phyloP scores from a whole-genome alignment of 1,140 invertebrate genomes.

The Riptortus pedestris region DNA sequence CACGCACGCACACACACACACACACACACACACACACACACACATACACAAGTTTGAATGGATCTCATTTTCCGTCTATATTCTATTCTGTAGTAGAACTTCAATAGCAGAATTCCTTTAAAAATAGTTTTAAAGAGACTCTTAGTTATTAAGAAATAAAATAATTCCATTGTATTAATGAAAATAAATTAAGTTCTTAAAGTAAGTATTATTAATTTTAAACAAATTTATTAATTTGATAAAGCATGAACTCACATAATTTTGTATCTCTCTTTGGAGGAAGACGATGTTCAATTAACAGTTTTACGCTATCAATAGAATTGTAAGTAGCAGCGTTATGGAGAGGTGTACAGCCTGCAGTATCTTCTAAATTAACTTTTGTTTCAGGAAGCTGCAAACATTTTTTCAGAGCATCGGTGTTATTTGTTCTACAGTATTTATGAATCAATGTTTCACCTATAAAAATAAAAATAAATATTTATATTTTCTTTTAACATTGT shows the following conservation, averaged over 20 bases:
- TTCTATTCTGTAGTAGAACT: too few relatives aligned
- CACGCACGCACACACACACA: too few relatives aligned
- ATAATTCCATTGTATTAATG: too few relatives aligned
- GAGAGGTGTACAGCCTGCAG: slow-evolving; percentile 2
- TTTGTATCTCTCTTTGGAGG: neutral
- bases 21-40: too few relatives aligned
- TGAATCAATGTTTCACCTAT: neutral
- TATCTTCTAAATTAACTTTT: neutral
- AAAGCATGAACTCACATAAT: neutral
- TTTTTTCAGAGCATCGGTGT: neutral
- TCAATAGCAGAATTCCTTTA: too few relatives aligned
- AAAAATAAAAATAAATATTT: neutral
- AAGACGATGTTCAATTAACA: neutral
- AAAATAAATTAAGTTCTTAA: too few relatives aligned
- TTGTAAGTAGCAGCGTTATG: slow-evolving; percentile 1
- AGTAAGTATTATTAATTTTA: too few relatives aligned
- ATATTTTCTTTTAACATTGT: neutral
- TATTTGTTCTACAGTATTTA: slow-evolving; percentile 4
- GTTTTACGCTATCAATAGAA: neutral
- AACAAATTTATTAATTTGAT: neutral
- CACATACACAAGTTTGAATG: too few relatives aligned
- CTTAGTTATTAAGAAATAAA: too few relatives aligned
- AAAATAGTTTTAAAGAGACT: too few relatives aligned
- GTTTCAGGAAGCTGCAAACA: neutral
- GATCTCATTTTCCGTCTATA: too few relatives aligned